A percentile compares a stretch with the other conserved stretches of the same genome.
Evolutionary conservation across 2,797 vertebrate genomes (phyloP).

Genomic region (Numenius phaeopus): DNA sequence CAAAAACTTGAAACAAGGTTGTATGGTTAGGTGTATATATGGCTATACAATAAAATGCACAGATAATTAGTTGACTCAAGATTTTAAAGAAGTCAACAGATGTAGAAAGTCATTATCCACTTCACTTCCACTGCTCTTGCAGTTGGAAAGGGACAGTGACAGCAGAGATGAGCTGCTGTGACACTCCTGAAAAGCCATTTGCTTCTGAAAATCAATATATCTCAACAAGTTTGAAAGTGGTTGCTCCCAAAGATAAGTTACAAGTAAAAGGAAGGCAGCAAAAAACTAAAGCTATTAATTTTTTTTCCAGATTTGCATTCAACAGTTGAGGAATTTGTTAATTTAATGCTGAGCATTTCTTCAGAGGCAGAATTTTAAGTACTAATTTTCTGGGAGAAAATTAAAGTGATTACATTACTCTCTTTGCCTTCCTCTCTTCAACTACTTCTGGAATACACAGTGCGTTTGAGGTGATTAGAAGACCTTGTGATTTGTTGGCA

Average conservation of each 20-base stretch:
- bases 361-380: conserved; percentile 8
- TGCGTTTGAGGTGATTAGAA: neutral
- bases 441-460: neutral
- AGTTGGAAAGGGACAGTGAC: neutral
- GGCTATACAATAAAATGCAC: neutral
- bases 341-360: neutral
- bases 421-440: neutral
- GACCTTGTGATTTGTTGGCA: neutral
- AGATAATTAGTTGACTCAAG: neutral
- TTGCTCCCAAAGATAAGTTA: neutral
- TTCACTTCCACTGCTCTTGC: neutral
- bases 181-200: neutral
- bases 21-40: neutral
- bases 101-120: neutral
- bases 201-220: conserved; percentile 10
- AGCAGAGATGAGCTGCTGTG: neutral
- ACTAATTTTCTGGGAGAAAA: neutral
- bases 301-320: neutral
- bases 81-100: neutral
- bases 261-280: neutral
- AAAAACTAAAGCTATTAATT: neutral
- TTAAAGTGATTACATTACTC: neutral
- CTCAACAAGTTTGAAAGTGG: neutral
- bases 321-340: neutral
- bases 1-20: neutral